Conservation (phyloP, 2,888 invertebrate species). For the Drosophila kambysellisi region DNA sequence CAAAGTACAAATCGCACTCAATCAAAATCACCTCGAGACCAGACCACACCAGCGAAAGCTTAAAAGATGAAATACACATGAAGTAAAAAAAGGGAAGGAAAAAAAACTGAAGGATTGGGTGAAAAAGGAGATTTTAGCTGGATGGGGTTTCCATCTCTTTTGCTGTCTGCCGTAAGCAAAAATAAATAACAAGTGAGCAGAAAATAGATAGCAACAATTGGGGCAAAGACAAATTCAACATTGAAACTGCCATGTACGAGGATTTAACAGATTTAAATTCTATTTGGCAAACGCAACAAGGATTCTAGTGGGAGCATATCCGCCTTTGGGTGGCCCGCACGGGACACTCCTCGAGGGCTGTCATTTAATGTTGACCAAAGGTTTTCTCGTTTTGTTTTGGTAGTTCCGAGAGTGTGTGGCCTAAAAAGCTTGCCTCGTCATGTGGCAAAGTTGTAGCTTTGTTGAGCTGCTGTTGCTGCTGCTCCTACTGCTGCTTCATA, state of each 20-base stretch:
- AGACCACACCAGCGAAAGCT: slow-evolving; percentile 51
- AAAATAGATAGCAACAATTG: slow-evolving; percentile 42
- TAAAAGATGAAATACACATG: slow-evolving; percentile 61
- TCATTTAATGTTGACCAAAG: slow-evolving; percentile 72
- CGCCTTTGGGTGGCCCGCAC: slow-evolving; percentile 33
- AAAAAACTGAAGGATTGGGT: slow-evolving; percentile 1
- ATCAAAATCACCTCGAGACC: slow-evolving; percentile 76
- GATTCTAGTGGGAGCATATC: slow-evolving; percentile 26
- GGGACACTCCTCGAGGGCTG: slow-evolving; percentile 29
- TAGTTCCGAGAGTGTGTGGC: slow-evolving; percentile 12
- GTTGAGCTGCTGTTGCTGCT: slow-evolving; percentile 23
- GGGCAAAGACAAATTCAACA: slow-evolving; percentile 58
- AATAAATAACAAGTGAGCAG: slow-evolving; percentile 51
- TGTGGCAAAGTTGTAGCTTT: slow-evolving; percentile 35
- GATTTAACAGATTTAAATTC: slow-evolving; percentile 81
- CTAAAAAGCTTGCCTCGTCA: slow-evolving; percentile 51
- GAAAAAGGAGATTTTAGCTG: slow-evolving; percentile 9
- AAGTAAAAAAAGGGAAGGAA: not conserved
- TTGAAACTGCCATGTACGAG: slow-evolving; percentile 75
- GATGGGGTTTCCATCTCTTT: slow-evolving; percentile 3
- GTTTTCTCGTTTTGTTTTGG: slow-evolving; percentile 17
- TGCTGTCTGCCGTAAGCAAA: slow-evolving; percentile 36
- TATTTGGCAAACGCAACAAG: slow-evolving; percentile 64
- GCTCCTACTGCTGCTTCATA: slow-evolving; percentile 20
- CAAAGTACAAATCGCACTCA: slow-evolving; percentile 80